Evolutionary conservation across 2,113 vertebrate genomes (phyloP).

Genomic region (Phalacrocorax pelagicus): DNA sequence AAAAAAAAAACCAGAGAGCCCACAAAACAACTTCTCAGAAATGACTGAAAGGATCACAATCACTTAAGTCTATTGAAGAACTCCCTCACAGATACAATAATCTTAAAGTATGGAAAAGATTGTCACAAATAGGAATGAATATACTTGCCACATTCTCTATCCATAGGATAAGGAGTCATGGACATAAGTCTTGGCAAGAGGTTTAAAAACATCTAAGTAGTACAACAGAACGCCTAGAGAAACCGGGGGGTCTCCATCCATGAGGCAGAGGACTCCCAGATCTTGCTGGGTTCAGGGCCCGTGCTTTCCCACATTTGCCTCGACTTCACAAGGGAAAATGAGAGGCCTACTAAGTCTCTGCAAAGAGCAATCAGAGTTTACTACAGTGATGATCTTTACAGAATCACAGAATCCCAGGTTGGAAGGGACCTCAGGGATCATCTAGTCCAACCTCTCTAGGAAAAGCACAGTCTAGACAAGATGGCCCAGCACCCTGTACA

Average conservation of each 20-base stretch:
- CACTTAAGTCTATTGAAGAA: not conserved
- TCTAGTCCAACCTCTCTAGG: no score
- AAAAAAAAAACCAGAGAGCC: not conserved
- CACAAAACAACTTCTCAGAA: not conserved
- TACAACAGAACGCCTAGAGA: not conserved
- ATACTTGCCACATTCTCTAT: not conserved
- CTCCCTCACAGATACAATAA: not conserved
- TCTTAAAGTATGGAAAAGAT: not conserved
- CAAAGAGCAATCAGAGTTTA: not conserved
- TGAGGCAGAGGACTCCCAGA: not conserved
- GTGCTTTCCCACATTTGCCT: not conserved
- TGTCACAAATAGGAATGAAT: not conserved
- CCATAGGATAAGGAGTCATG: not conserved
- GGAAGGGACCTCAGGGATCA: no score
- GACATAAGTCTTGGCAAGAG: not conserved
- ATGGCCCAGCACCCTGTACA: no score
- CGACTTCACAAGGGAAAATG: not conserved
- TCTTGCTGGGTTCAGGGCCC: no score
- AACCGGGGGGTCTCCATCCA: not conserved
- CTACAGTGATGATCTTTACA: not conserved
- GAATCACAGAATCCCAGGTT: no score
- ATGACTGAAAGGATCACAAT: not conserved
- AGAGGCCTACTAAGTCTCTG: not conserved
- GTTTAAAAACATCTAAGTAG: not conserved
- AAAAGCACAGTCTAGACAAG: no score